These are phyloP conservation scores for Bergia puertoricense DNA, from an alignment of 92 coral and sea anemone species.

Conservation along the genomic window DNA sequence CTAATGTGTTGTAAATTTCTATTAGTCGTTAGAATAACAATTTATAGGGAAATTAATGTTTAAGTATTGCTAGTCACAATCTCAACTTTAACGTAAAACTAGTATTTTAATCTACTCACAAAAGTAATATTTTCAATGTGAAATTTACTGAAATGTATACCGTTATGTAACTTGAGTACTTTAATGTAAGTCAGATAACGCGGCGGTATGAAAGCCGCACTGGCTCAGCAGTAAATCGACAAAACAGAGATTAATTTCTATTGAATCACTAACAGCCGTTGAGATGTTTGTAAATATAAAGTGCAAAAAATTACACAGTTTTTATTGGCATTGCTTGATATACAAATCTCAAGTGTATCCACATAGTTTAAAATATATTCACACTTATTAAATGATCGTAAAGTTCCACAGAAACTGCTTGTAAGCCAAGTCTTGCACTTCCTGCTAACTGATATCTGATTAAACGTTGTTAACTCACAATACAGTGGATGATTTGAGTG, in stretches of 20 bases:
- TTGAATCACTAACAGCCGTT: background rate
- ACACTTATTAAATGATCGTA: too few relatives aligned
- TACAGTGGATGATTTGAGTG: background rate
- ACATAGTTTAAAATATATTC: too few relatives aligned
- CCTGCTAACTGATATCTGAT: background rate
- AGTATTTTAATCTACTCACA: background rate
- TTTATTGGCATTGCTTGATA: background rate
- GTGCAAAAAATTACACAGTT: background rate
- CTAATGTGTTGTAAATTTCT: background rate
- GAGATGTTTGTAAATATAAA: background rate
- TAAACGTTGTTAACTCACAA: too few relatives aligned
- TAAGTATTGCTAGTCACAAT: background rate
- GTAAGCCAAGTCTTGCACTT: too few relatives aligned
- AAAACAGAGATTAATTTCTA: background rate
- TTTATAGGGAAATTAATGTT: background rate
- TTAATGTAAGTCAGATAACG: background rate
- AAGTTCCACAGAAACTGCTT: too few relatives aligned
- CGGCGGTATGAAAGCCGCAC: background rate
- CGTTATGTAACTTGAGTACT: background rate
- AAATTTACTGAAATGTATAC: background rate
- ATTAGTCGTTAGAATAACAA: background rate
- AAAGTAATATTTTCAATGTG: constrained; percentile 4
- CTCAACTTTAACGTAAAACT: background rate
- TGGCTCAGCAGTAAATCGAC: background rate
- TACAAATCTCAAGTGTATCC: background rate